Evolutionary conservation across 1,140 invertebrate genomes (phyloP).

Genomic region (Cardiocondyla obscurior): DNA sequence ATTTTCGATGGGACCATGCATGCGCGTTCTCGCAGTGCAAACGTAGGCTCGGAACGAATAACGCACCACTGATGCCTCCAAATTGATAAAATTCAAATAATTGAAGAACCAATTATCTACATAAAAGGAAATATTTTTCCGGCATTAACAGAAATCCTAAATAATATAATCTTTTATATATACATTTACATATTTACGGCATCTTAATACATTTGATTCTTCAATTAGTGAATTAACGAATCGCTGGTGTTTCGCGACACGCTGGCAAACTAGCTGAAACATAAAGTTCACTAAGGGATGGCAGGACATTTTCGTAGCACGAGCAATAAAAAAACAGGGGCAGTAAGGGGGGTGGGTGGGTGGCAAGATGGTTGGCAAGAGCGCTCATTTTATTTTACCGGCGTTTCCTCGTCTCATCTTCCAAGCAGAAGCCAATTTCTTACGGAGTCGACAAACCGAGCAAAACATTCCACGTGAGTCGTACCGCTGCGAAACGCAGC

Average conservation of each 20-base stretch:
- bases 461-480: constrained; percentile 57
- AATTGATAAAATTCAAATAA: background rate
- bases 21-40: constrained; percentile 28
- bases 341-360: background rate
- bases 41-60: constrained; percentile 19
- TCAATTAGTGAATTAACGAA: constrained; percentile 32
- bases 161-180: background rate
- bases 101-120: constrained; percentile 9
- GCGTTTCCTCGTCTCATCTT: constrained; percentile 18
- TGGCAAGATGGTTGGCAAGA: constrained; percentile 14
- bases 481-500: constrained; percentile 27
- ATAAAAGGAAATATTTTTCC: background rate
- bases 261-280: constrained; percentile 4
- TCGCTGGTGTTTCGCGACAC: background rate
- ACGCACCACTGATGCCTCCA: background rate
- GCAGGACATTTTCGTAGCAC: constrained; percentile 2
- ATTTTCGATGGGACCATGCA: constrained; percentile 17
- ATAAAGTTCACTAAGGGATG: constrained; percentile 7
- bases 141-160: background rate
- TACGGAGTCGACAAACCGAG: constrained; percentile 54
- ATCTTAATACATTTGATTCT: background rate
- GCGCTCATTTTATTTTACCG: constrained; percentile 50
- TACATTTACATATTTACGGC: background rate
- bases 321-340: constrained; percentile 34
- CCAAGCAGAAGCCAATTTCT: constrained; percentile 45